These are phyloP conservation scores for Drosophila falleni DNA, from an alignment of 2,888 invertebrate species.

Conservation along the genomic window DNA sequence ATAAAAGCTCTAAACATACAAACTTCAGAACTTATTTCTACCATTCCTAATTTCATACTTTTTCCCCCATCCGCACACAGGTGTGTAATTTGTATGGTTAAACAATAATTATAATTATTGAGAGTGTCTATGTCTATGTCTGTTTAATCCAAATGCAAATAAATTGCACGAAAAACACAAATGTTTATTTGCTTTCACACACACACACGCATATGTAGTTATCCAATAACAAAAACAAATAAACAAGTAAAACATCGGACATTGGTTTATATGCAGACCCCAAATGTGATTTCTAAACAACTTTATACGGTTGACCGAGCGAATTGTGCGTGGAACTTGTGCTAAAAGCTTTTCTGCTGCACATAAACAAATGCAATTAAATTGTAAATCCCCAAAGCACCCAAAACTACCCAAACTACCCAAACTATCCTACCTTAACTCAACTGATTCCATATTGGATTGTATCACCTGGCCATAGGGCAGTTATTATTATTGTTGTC, in stretches of 20 bases:
- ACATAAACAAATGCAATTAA: slow-evolving; percentile 62
- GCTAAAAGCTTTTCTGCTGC: slow-evolving; percentile 34
- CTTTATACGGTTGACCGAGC: slow-evolving; percentile 28
- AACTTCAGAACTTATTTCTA: background rate
- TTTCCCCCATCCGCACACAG: background rate
- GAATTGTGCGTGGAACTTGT: slow-evolving; percentile 22
- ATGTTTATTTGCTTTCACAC: slow-evolving; percentile 16
- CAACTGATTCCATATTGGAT: background rate
- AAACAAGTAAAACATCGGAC: slow-evolving; percentile 9
- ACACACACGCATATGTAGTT: background rate
- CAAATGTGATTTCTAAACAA: slow-evolving; percentile 11
- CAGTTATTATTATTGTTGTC: slow-evolving; percentile 13
- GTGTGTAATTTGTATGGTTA: slow-evolving; percentile 1
- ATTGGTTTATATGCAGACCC: background rate
- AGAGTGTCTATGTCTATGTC: slow-evolving; percentile 19
- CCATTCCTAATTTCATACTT: background rate
- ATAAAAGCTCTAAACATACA: too few species aligned
- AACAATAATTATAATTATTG: background rate
- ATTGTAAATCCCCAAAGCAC: slow-evolving; percentile 40
- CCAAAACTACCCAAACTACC: background rate
- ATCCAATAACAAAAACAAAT: slow-evolving; percentile 10
- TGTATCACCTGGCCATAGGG: slow-evolving; percentile 14
- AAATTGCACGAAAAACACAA: slow-evolving; percentile 34
- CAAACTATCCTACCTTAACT: background rate
- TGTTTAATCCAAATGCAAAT: slow-evolving; percentile 36